phyloP scores from a whole-genome alignment of 2,888 invertebrate species.

The Chydorus sphaericus region DNA sequence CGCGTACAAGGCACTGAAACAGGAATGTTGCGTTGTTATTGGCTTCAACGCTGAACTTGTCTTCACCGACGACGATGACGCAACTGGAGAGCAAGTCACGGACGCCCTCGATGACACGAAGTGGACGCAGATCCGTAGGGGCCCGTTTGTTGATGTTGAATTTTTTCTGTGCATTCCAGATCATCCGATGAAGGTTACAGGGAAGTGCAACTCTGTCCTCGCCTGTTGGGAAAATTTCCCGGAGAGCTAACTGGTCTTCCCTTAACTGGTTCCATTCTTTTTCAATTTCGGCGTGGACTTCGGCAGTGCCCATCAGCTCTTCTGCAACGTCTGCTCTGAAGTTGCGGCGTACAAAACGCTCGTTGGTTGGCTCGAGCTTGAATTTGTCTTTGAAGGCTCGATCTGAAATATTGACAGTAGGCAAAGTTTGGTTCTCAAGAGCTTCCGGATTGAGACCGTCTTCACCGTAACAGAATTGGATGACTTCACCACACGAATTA shows the following conservation, averaged over 20 bases:
- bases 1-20: slow-evolving; percentile 88
- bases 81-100: slow-evolving; percentile 76
- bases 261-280: slow-evolving; percentile 89
- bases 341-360: slow-evolving; percentile 72
- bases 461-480: slow-evolving; percentile 93
- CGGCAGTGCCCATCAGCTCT: slow-evolving; percentile 81
- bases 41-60: slow-evolving; percentile 87
- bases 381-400: slow-evolving; percentile 91
- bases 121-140: slow-evolving; percentile 85
- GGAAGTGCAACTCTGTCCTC: slow-evolving; percentile 94
- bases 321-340: slow-evolving; percentile 89
- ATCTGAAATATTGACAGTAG: slow-evolving; percentile 88
- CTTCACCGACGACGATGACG: slow-evolving; percentile 85
- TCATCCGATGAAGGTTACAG: slow-evolving; percentile 95
- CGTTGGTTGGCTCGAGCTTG: slow-evolving; percentile 89
- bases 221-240: slow-evolving; percentile 86
- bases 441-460: slow-evolving; percentile 96
- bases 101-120: slow-evolving; percentile 81
- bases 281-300: slow-evolving; percentile 80
- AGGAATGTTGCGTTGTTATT: slow-evolving; percentile 94
- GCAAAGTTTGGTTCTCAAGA: slow-evolving; percentile 89
- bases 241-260: slow-evolving; percentile 69
- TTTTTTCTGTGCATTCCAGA: slow-evolving; percentile 99
- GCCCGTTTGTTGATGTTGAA: slow-evolving; percentile 92
- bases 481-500: slow-evolving; percentile 86